These are phyloP conservation scores for Gavia stellata DNA, from an alignment of 2,113 vertebrate genomes.

Conservation along the genomic window DNA sequence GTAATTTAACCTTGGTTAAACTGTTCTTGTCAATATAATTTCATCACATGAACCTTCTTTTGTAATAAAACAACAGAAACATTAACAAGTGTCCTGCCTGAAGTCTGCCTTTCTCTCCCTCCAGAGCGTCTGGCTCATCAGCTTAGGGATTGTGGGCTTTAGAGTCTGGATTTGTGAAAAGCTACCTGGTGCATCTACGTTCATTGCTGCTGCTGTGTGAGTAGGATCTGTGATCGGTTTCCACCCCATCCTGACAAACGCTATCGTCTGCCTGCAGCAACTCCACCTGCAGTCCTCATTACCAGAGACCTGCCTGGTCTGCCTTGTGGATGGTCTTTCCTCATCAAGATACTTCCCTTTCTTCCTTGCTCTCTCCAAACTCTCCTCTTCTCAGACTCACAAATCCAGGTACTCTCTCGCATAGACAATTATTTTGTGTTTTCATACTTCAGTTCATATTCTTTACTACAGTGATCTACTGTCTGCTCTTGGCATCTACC, in stretches of 20 bases:
- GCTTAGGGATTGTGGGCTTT: not conserved
- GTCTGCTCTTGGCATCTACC: not conserved
- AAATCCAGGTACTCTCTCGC: not conserved
- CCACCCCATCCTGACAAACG: not conserved
- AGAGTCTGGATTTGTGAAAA: not conserved
- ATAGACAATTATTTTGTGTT: not conserved
- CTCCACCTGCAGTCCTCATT: not conserved
- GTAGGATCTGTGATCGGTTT: not conserved
- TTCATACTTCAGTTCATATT: not conserved
- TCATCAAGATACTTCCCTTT: not conserved
- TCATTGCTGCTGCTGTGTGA: not conserved
- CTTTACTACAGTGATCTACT: not conserved
- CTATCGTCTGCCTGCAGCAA: fast-evolving
- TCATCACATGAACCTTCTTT: not conserved
- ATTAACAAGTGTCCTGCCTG: not conserved
- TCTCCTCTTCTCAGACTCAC: not conserved
- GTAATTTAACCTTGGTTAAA: not conserved
- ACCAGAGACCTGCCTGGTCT: not conserved
- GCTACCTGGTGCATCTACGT: not conserved
- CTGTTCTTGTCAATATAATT: not conserved
- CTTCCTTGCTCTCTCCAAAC: not conserved
- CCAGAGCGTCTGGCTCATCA: not conserved
- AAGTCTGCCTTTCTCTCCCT: not conserved
- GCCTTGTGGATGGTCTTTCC: not conserved
- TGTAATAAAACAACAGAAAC: not conserved